A percentile compares a stretch with the other conserved stretches of the same genome.
Evolutionary conservation across 37 sponge, comb jelly and placozoan genomes (phyloP).

Genomic region (Chondrilla cf. caribensis): DNA sequence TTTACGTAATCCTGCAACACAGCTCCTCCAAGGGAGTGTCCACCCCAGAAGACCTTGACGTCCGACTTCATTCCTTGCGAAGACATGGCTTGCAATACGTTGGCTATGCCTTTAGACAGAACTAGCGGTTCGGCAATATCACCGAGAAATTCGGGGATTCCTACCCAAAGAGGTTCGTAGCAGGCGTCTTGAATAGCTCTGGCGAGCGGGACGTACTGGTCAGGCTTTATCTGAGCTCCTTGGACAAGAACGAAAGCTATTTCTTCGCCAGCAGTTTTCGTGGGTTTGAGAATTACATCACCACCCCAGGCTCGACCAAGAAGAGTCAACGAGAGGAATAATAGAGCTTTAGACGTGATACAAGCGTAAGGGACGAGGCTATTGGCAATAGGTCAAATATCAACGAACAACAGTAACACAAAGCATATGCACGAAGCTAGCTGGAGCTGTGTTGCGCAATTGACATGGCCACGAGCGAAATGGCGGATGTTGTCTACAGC

Average conservation of each 20-base stretch:
- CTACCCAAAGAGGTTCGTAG: background rate
- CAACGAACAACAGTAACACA: too few species aligned
- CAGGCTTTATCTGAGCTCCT: conserved; percentile 9
- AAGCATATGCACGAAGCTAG: too few species aligned
- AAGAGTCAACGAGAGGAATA: too few species aligned
- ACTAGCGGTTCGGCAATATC: background rate
- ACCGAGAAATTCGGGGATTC: conserved; percentile 3
- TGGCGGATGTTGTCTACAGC: too few species aligned
- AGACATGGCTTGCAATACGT: conserved; percentile 1
- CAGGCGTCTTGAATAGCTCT: conserved; percentile 8
- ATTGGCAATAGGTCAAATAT: too few species aligned
- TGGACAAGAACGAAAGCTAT: conserved; percentile 24
- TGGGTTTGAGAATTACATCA: conserved; percentile 21
- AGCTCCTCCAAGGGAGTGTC: conserved; percentile 19
- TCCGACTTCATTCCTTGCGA: conserved; percentile 15
- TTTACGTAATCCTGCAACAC: conserved; percentile 22
- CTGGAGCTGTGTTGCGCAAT: too few species aligned
- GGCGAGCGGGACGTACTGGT: conserved; percentile 16
- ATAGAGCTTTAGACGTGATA: too few species aligned
- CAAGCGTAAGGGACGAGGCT: too few species aligned
- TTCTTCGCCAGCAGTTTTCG: background rate
- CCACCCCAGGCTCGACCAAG: background rate
- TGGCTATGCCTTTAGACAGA: background rate
- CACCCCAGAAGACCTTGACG: conserved; percentile 1
- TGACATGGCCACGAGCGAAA: too few species aligned